Conservation (phyloP, 2,888 invertebrate genomes). For the Helleia helle region DNA sequence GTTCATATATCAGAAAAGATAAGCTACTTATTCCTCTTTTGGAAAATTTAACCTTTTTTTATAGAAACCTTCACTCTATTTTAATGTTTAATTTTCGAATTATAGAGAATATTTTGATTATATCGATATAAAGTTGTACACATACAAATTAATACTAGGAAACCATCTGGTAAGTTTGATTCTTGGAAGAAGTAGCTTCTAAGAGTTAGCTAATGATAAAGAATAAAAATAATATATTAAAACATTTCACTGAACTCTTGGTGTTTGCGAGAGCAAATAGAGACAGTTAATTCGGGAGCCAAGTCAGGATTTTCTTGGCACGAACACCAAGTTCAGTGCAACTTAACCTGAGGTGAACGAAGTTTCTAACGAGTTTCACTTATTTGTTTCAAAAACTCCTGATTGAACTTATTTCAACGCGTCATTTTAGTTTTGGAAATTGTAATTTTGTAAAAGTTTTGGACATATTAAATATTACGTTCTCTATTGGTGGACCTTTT, state of each 20-base stretch:
- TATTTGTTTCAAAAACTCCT: conserved; percentile 22
- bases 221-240: neutral
- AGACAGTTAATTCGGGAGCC: conserved; percentile 12
- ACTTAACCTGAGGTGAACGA: conserved; percentile 21
- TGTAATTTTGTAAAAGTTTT: conserved; percentile 6
- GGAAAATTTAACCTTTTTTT: no score
- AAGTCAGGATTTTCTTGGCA: conserved; percentile 17
- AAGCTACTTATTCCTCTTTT: no score
- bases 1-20: no score
- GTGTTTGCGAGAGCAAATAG: conserved; percentile 8
- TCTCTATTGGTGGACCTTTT: no score
- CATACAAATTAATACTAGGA: no score
- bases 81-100: no score
- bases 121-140: no score
- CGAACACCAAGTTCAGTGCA: conserved; percentile 14
- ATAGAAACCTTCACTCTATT: no score
- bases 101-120: no score
- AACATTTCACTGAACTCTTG: conserved; percentile 3
- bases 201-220: neutral
- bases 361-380: conserved; percentile 23
- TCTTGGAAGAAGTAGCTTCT: no score
- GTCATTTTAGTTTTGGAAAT: conserved; percentile 2
- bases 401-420: conserved; percentile 19
- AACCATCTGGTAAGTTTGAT: no score
- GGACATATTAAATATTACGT: conserved; percentile 3